These are phyloP conservation scores for Laspeyria flexula DNA, from an alignment of 2,888 invertebrate species.

Conservation along the genomic window DNA sequence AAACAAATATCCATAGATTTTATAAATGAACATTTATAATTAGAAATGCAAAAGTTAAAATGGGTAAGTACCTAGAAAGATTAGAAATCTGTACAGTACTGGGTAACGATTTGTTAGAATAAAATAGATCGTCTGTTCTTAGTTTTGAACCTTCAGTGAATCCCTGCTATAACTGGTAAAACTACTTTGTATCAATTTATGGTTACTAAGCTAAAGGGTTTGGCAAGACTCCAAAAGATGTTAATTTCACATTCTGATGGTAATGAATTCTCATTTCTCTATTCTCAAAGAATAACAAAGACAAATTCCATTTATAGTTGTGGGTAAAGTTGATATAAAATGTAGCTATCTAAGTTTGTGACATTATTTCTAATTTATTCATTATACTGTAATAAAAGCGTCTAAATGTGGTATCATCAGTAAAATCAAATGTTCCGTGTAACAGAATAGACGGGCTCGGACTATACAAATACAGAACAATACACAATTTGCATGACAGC, in stretches of 20 bases:
- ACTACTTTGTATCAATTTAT: constrained; percentile 11
- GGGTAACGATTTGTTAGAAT: too few relatives aligned
- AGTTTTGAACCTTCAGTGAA: constrained; percentile 30
- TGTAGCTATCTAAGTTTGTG: neutral
- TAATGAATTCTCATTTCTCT: constrained; percentile 37
- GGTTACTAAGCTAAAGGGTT: constrained; percentile 10
- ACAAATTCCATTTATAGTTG: constrained; percentile 12
- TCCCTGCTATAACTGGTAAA: constrained; percentile 11
- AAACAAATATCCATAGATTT: too few relatives aligned
- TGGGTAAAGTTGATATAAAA: neutral
- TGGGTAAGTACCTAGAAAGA: neutral
- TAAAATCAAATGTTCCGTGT: constrained; percentile 15
- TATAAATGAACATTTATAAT: too few relatives aligned
- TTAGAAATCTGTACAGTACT: too few relatives aligned
- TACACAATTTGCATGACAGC: constrained; percentile 46
- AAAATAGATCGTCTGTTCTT: constrained; percentile 13
- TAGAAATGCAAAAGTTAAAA: too few relatives aligned
- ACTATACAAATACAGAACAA: constrained; percentile 40
- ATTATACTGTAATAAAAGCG: constrained; percentile 10
- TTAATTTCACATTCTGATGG: constrained; percentile 28
- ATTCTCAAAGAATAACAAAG: constrained; percentile 28
- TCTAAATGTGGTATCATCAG: constrained; percentile 6
- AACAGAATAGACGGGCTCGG: constrained; percentile 1
- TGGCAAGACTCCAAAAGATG: constrained; percentile 34
- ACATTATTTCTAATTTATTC: constrained; percentile 1